Evolutionary conservation across 1,140 invertebrate species (phyloP).

Genomic region (Drosophila kepulauana): DNA sequence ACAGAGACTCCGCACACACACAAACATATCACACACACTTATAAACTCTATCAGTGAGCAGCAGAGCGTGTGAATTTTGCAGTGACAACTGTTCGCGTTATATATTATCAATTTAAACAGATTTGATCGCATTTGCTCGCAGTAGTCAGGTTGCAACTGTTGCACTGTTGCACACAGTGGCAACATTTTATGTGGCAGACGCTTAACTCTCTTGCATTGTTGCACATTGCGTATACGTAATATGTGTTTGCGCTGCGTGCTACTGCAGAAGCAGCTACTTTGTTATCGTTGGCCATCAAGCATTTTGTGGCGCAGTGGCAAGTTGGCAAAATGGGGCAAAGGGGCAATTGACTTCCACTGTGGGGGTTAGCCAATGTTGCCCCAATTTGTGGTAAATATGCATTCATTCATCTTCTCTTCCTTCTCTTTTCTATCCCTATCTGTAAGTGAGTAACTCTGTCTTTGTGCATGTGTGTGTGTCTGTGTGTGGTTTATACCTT

Average conservation of each 20-base stretch:
- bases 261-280: slow-evolving; percentile 62
- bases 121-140: slow-evolving; percentile 77
- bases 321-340: slow-evolving; percentile 5
- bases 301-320: slow-evolving; percentile 8
- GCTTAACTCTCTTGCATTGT: slow-evolving; percentile 63
- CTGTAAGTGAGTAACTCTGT: slow-evolving; percentile 1
- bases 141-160: slow-evolving; percentile 8
- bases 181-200: slow-evolving; percentile 29
- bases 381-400: slow-evolving; percentile 77
- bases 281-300: slow-evolving; percentile 52
- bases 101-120: slow-evolving; percentile 69
- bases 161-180: slow-evolving; percentile 32
- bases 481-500: slow-evolving; percentile 58
- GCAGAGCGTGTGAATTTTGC: slow-evolving; percentile 23
- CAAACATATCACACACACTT: neutral
- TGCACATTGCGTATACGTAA: slow-evolving; percentile 77
- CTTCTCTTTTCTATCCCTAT: slow-evolving; percentile 16
- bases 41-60: neutral
- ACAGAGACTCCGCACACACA: neutral
- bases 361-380: slow-evolving; percentile 72
- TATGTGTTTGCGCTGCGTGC: slow-evolving; percentile 50
- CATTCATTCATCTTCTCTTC: slow-evolving; percentile 56
- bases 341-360: slow-evolving; percentile 14
- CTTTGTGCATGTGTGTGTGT: slow-evolving; percentile 11
- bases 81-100: slow-evolving; percentile 37